These are phyloP conservation scores for Autographa pulchrina DNA, from an alignment of 2,888 invertebrate genomes.

Conservation along the genomic window DNA sequence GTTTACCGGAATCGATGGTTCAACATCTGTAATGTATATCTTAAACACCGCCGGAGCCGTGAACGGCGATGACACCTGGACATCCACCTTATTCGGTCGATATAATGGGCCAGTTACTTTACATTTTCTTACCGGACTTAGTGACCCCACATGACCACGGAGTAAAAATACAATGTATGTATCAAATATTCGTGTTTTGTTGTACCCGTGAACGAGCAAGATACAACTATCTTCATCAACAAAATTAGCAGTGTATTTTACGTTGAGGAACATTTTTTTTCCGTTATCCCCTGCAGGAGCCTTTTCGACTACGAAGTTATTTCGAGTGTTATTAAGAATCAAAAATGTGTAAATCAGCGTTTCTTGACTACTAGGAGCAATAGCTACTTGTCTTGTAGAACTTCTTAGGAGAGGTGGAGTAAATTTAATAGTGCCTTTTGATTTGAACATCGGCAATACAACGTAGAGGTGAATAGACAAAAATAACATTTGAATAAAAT, in stretches of 20 bases:
- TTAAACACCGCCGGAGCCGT: slow-evolving; percentile 63
- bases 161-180: slow-evolving; percentile 81
- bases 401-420: slow-evolving; percentile 83
- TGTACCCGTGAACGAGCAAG: slow-evolving; percentile 82
- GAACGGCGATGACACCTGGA: slow-evolving; percentile 80
- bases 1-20: slow-evolving; percentile 76
- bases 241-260: slow-evolving; percentile 82
- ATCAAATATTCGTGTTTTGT: slow-evolving; percentile 85
- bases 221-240: slow-evolving; percentile 73
- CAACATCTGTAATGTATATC: slow-evolving; percentile 75
- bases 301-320: slow-evolving; percentile 81
- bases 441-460: slow-evolving; percentile 86
- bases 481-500: slow-evolving; percentile 89
- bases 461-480: slow-evolving; percentile 88
- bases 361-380: slow-evolving; percentile 82
- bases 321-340: slow-evolving; percentile 75
- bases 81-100: slow-evolving; percentile 80
- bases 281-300: slow-evolving; percentile 72
- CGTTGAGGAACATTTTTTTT: slow-evolving; percentile 77
- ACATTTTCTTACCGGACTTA: slow-evolving; percentile 78
- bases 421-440: slow-evolving; percentile 81
- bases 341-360: slow-evolving; percentile 74
- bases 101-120: slow-evolving; percentile 82
- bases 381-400: slow-evolving; percentile 75
- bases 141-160: slow-evolving; percentile 71